phyloP scores from a whole-genome alignment of 2,113 vertebrate species.

The Plectropomus leopardus region DNA sequence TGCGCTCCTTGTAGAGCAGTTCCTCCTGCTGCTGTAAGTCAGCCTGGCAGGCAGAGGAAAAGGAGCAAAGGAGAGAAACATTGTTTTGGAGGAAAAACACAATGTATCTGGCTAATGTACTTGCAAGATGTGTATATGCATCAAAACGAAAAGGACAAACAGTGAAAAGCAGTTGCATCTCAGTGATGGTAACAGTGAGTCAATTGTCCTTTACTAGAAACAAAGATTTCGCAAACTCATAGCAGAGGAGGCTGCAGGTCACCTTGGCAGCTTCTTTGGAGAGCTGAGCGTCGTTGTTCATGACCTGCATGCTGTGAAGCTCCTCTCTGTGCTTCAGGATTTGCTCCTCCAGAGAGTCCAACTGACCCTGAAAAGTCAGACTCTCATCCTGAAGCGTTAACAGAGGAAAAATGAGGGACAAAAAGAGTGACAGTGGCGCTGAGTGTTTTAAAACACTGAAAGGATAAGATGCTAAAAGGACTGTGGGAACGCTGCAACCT shows the following conservation, averaged over 20 bases:
- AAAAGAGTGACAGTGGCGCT: neutral
- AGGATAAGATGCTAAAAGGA: neutral
- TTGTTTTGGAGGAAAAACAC: neutral
- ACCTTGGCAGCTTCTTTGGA: constrained; percentile 88
- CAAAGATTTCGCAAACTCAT: neutral
- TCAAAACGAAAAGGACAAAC: neutral
- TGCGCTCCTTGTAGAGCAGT: constrained; percentile 82
- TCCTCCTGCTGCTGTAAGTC: constrained; percentile 88
- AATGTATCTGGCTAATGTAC: no score
- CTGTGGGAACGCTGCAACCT: neutral
- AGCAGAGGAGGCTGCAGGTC: neutral
- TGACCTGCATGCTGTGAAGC: constrained; percentile 81
- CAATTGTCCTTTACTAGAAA: neutral
- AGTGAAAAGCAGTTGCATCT: no score
- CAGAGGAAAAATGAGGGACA: neutral
- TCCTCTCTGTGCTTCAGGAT: constrained; percentile 83
- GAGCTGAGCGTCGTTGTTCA: constrained; percentile 83
- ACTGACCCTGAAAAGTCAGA: constrained; percentile 84
- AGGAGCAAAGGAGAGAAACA: neutral
- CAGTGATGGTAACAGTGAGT: neutral
- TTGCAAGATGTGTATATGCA: neutral
- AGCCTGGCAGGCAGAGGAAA: constrained; percentile 71
- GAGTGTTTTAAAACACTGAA: neutral
- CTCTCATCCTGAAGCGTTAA: constrained; percentile 86
- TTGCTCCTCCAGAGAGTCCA: constrained; percentile 87